phyloP scores from a whole-genome alignment of 1,140 invertebrate species.

The Drosophila rufa region DNA sequence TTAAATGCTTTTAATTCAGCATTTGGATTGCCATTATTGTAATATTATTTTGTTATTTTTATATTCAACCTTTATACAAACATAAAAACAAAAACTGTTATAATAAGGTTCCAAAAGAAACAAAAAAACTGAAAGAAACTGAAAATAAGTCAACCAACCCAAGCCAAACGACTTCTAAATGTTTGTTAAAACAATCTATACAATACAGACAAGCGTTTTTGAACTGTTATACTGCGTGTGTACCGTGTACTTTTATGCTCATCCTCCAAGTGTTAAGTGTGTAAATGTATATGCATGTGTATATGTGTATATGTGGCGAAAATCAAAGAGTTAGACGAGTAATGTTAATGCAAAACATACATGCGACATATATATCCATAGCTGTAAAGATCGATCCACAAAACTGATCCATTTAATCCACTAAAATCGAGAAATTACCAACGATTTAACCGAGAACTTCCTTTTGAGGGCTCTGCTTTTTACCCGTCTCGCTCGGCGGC shows the following conservation, averaged over 20 bases:
- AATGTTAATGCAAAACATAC: constrained; percentile 6
- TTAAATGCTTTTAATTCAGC: not conserved
- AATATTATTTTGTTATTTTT: not conserved
- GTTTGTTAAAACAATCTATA: constrained; percentile 5
- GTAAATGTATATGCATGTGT: constrained; percentile 34
- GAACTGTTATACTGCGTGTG: constrained; percentile 25
- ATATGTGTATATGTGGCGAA: constrained; percentile 19
- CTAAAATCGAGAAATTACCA: constrained; percentile 14
- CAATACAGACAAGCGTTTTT: not conserved
- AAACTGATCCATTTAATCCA: constrained; percentile 2
- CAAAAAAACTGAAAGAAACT: not conserved
- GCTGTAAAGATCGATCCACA: constrained; percentile 6
- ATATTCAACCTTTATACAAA: not conserved
- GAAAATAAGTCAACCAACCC: not conserved
- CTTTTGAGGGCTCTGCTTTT: constrained; percentile 6
- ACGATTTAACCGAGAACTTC: constrained; percentile 25
- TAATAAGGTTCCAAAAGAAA: not conserved
- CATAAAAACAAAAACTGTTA: not conserved
- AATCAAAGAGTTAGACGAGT: constrained; percentile 9
- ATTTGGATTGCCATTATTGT: not conserved
- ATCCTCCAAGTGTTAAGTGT: constrained; percentile 36
- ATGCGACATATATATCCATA: constrained; percentile 5
- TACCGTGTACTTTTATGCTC: constrained; percentile 11
- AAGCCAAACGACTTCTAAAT: not conserved
- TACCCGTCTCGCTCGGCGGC: not conserved